These are phyloP conservation scores for Mastigias papua DNA, from an alignment of 30 jellyfish, hydroid and myxozoan species.

Conservation along the genomic window DNA sequence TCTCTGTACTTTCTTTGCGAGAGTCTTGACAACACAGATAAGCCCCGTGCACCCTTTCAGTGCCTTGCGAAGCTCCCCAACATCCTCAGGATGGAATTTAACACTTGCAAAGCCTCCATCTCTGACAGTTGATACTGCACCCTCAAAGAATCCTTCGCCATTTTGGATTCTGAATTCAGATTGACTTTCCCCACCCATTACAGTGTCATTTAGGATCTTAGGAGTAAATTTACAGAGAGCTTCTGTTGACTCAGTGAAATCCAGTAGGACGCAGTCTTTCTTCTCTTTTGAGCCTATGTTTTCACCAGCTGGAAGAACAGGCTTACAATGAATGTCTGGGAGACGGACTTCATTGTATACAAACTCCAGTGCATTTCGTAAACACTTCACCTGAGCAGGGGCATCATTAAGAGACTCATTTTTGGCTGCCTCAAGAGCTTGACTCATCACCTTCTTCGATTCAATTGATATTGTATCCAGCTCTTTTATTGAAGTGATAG, in stretches of 20 bases:
- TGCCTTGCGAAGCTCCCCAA: conserved; percentile 56
- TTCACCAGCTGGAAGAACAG: background rate
- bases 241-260: conserved; percentile 38
- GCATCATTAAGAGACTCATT: conserved; percentile 1
- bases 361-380: conserved; percentile 65
- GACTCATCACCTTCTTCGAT: conserved; percentile 13
- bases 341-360: conserved; percentile 79
- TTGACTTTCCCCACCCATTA: conserved; percentile 78
- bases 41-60: conserved; percentile 68
- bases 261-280: too few species aligned
- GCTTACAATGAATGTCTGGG: conserved; percentile 70
- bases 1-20: conserved; percentile 40
- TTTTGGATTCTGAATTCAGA: conserved; percentile 41
- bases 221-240: conserved; percentile 12
- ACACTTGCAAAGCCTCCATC: conserved; percentile 97
- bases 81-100: conserved; percentile 75
- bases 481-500: conserved; percentile 11
- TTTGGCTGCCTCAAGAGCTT: conserved; percentile 36
- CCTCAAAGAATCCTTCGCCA: conserved; percentile 63
- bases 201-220: conserved; percentile 64
- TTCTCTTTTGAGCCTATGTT: too few species aligned
- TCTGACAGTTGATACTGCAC: conserved; percentile 65
- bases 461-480: conserved; percentile 28
- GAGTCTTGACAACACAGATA: conserved; percentile 65
- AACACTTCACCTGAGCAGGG: conserved; percentile 11